Conservation (phyloP, 2,797 vertebrate genomes). For the Xyrichtys novacula region DNA sequence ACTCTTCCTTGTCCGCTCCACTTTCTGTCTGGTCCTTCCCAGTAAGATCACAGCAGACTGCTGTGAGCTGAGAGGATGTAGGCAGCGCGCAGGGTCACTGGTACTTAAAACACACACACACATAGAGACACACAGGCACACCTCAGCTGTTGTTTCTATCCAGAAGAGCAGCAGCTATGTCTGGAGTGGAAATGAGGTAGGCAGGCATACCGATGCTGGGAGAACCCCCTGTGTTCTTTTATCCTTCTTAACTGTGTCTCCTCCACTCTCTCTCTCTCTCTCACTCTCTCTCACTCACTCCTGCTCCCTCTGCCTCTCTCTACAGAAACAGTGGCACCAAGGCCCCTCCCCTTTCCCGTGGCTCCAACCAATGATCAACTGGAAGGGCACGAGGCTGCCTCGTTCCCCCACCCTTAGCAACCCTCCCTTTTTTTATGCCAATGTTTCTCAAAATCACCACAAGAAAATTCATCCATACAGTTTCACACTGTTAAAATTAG, state of each 20-base stretch:
- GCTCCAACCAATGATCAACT: slow-evolving; percentile 83
- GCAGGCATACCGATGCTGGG: slow-evolving; percentile 78
- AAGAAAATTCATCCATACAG: slow-evolving; percentile 29
- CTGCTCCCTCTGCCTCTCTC: slow-evolving; percentile 66
- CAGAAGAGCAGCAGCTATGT: slow-evolving; percentile 62
- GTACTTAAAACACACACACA: slow-evolving; percentile 38
- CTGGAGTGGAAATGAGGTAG: slow-evolving; percentile 81
- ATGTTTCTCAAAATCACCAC: slow-evolving; percentile 43
- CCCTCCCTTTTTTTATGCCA: slow-evolving; percentile 34
- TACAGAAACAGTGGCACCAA: slow-evolving; percentile 79
- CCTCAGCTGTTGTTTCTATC: slow-evolving; percentile 50
- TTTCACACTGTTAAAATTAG: slow-evolving; percentile 46
- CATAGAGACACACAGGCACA: slow-evolving; percentile 32
- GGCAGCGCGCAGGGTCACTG: slow-evolving; percentile 45
- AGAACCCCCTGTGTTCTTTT: slow-evolving; percentile 76
- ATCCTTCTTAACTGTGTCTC: slow-evolving; percentile 64
- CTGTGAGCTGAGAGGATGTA: slow-evolving; percentile 50
- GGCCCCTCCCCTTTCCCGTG: slow-evolving; percentile 79
- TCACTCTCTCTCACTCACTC: slow-evolving; percentile 47
- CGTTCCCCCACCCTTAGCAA: slow-evolving; percentile 63
- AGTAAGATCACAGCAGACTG: slow-evolving; percentile 57
- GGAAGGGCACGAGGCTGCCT: slow-evolving; percentile 72
- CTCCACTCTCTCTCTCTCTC: slow-evolving; percentile 51
- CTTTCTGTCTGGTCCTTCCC: slow-evolving; percentile 58
- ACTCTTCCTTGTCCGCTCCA: slow-evolving; percentile 46